Evolutionary conservation across 2,797 vertebrate genomes (phyloP), one percentile per base, ranked within the genome.

Genomic region (Anolis apletophallus): DNA sequence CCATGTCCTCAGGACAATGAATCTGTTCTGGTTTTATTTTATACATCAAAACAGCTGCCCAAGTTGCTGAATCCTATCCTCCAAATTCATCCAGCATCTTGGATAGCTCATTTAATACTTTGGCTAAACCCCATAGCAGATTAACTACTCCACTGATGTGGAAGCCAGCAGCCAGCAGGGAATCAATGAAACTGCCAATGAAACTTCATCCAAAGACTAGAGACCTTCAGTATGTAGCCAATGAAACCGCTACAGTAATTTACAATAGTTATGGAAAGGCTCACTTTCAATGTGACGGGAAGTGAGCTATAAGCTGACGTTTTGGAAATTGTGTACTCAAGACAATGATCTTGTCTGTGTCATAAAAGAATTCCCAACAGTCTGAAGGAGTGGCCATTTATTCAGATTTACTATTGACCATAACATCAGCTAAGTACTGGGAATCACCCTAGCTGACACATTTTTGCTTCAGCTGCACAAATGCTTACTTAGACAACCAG

Each of bases 311-410:
- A 74, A 81, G 86, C 84, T 16, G 17, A 68, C 80, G 54, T 61
- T 81, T 78, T 82, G 52, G 57, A 84, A 90, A 87, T 76, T 57
- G 73, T 67, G 50, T 29, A 52, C 40, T 85, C 78, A 46, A 85
- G 73, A 83, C 73, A 87, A 77, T 59, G 78, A 83, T 46, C n/a
- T 86, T 90, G 80, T 57, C 67, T 23, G 85, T 87, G 80, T 79
- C 68, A 67, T 86, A 81, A 87, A 91, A 34, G 69, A 72, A 88
- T 88, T 88, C 86, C 78, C 81, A 87, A 52, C 40, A 69, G 54
- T 61, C 88, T 92, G 87, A 89, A 89, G 57, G 36, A 88, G 34
- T 78, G 86, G 68, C 80, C 74, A 81, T 85, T 89, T 89, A 87
- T 89, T 91, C 79, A 74, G 85, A 87, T n/a, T 87, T 88, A 87